phyloP scores from a whole-genome alignment of 2,797 vertebrate genomes.

The Decapterus maruadsi region DNA sequence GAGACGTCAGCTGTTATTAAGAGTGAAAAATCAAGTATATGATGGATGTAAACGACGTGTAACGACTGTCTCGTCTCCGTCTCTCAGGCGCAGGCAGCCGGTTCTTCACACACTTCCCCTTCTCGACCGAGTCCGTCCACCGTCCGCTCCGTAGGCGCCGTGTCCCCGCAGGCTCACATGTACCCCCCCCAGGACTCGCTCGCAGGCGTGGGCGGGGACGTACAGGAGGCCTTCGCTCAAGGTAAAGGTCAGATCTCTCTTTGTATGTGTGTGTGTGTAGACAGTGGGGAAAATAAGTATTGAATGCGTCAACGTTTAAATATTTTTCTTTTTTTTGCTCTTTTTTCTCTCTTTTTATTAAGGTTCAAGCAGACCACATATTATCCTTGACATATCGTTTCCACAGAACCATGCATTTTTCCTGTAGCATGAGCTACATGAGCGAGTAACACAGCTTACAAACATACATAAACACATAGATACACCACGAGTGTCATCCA shows the following conservation, averaged over 20 bases:
- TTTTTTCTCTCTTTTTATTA: no score
- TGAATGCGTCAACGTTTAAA: no score
- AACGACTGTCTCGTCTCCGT: constrained; percentile 9
- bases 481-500: no score
- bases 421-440: no score
- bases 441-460: no score
- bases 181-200: constrained; percentile 89
- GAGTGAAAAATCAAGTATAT: constrained; percentile 1
- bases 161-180: constrained; percentile 82
- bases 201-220: constrained; percentile 89
- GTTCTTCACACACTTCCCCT: constrained; percentile 91
- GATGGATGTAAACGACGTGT: not conserved
- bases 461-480: no score
- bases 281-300: no score
- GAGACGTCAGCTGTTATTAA: constrained; percentile 1
- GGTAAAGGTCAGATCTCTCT: constrained; percentile 73
- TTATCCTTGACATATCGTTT: no score
- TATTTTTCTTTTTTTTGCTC: no score
- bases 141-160: constrained; percentile 85
- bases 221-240: constrained; percentile 92
- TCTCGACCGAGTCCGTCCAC: constrained; percentile 87
- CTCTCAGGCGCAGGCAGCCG: constrained; percentile 90
- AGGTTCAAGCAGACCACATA: no score
- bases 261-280: no score
- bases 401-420: no score